Base-by-base conservation (phyloP, 2,113 vertebrate species). In the Mustela nigripes region DNA sequence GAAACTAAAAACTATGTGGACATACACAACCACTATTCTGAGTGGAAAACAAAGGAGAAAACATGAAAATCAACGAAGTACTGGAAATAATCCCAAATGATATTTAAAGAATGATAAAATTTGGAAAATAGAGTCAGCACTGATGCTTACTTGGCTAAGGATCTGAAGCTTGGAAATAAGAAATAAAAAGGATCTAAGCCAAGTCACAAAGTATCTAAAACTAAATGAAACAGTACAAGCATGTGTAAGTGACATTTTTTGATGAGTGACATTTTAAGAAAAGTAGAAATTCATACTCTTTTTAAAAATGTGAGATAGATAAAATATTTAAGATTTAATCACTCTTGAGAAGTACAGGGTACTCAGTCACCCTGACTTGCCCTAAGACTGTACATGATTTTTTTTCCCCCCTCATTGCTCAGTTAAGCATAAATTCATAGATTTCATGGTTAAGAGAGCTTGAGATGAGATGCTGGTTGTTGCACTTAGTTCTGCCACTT, bases 381-480 rank as follows among this genome's bases (percentile, higher is more conserved):
- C 98, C 98, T 98, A 98, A 91, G 96, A 97, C 92, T 81, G 97
- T 98, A 98, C 98, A 96, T 98, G 98, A 98, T 98, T 97, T 96
- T 97, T 97, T 98, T 98, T 98, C 98, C 5, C 48, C 4, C 48
- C 81, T 78, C 97, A 98, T 98, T 45, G 97, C 98, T 99, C 99
- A 96, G 91, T 98, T 98, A 99, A 99, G 99, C 99, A 99, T 99
- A 99, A 99, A 99, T 98, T 99, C 99, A 99, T 99, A 99, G 99
- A 99, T 99, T 99, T 99, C 99, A 99, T 82, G 99, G 99, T 99
- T 99, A 99, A 99, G 97, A 98, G 98, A 99, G 99, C 99, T 98
- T 99, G 99, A 99, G 99, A 99, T 99, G 99, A 99, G 99, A 98
- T 99, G 98, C 99, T 97, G 98, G 98, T 98, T 99, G 99, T 99